Percentiles rank a stretch among this genome's conserved stretches.
phyloP scores from a whole-genome alignment of 53 echinoderm and acorn worm genomes.

The Holothuria scabra region DNA sequence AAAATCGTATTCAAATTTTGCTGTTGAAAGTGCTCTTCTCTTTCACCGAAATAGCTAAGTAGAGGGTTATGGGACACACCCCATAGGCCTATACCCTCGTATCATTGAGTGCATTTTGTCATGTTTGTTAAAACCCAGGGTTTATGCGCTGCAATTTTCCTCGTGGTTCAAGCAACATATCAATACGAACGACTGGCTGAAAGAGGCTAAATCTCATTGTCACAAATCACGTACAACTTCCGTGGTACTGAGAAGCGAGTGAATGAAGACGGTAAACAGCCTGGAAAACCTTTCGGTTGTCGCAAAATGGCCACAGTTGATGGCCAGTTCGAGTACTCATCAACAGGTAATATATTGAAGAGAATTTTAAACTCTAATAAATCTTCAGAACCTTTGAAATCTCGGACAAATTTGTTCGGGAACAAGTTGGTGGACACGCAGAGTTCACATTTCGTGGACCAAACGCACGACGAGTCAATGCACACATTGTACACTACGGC shows the following conservation, averaged over 20 bases:
- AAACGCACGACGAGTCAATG: slow-evolving; percentile 34
- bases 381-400: slow-evolving; percentile 19
- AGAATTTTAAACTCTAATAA: slow-evolving; percentile 47
- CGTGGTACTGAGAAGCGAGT: slow-evolving; percentile 38
- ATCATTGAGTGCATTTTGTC: too few species aligned
- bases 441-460: slow-evolving; percentile 48
- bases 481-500: slow-evolving; percentile 44
- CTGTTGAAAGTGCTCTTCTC: too few species aligned
- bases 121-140: background rate
- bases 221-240: slow-evolving; percentile 43
- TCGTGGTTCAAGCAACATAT: too few species aligned
- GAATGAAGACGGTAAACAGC: slow-evolving; percentile 44
- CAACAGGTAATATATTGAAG: slow-evolving; percentile 38
- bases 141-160: too few species aligned
- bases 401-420: slow-evolving; percentile 31
- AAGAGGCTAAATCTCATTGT: slow-evolving; percentile 11
- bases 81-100: too few species aligned
- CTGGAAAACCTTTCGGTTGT: slow-evolving; percentile 30
- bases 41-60: too few species aligned
- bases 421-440: slow-evolving; percentile 47
- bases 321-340: slow-evolving; percentile 46
- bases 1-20: too few species aligned
- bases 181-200: slow-evolving; percentile 3
- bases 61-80: too few species aligned
- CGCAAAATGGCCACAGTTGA: slow-evolving; percentile 46